These are phyloP conservation scores for Dendrocincla fuliginosa DNA, from an alignment of 2,797 vertebrate genomes.

Conservation along the genomic window DNA sequence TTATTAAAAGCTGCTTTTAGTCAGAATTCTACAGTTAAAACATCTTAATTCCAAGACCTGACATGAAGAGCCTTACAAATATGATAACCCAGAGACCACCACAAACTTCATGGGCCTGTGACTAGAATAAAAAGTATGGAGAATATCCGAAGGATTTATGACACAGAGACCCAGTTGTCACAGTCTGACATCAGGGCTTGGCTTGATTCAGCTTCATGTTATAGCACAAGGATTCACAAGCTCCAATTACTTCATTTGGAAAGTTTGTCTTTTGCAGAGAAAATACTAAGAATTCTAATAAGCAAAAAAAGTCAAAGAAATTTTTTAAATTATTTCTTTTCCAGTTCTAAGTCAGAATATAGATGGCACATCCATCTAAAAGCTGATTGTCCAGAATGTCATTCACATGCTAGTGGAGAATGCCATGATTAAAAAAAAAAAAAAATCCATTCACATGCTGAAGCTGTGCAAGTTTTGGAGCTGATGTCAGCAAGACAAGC, in stretches of 20 bases:
- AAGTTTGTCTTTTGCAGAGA: neutral
- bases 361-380: neutral
- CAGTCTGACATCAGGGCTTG: neutral
- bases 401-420: neutral
- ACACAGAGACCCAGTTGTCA: neutral
- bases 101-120: neutral
- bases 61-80: neutral
- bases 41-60: neutral
- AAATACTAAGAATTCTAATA: neutral
- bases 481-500: neutral
- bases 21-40: neutral
- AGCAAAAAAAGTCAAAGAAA: neutral
- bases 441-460: neutral
- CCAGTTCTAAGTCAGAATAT: neutral
- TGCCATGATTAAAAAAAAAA: neutral
- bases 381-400: neutral
- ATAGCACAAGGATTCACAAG: no score
- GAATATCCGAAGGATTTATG: accelerated
- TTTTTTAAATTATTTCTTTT: neutral
- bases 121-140: accelerated
- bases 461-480: neutral
- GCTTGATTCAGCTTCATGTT: neutral
- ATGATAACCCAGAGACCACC: neutral
- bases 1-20: neutral
- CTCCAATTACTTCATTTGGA: neutral